Conservation (phyloP, 2,113 vertebrate genomes). For the Clarias gariepinus region DNA sequence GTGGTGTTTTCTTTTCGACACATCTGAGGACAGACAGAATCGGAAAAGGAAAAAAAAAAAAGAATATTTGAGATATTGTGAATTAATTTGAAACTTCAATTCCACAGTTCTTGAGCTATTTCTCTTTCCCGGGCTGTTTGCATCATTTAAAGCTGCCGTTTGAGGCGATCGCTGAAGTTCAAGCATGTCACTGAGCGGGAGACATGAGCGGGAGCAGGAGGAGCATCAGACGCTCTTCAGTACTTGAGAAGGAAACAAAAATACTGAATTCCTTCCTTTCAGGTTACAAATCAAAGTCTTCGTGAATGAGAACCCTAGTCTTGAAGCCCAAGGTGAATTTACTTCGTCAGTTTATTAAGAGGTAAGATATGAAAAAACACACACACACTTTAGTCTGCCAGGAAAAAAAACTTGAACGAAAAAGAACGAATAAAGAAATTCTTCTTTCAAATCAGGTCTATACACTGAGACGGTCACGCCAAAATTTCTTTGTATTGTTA, state of each 20-base stretch:
- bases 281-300: constrained; percentile 66
- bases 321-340: constrained; percentile 55
- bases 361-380: neutral
- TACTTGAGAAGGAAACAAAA: constrained; percentile 33
- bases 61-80: constrained; percentile 64
- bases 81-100: constrained; percentile 76
- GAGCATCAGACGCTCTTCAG: constrained; percentile 67
- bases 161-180: constrained; percentile 65
- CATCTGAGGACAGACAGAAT: constrained; percentile 77
- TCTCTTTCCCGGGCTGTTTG: constrained; percentile 48
- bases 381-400: neutral
- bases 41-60: constrained; percentile 57
- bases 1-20: constrained; percentile 74
- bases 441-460: neutral
- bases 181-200: constrained; percentile 64
- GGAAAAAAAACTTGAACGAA: neutral
- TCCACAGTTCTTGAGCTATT: constrained; percentile 59
- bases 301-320: constrained; percentile 33
- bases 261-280: constrained; percentile 58
- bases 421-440: neutral
- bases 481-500: neutral
- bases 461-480: neutral
- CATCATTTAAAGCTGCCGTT: constrained; percentile 67
- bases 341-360: neutral
- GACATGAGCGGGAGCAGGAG: constrained; percentile 58